Evolutionary conservation across 2,113 vertebrate genomes (phyloP).

Genomic region (Lophotis ruficrista): DNA sequence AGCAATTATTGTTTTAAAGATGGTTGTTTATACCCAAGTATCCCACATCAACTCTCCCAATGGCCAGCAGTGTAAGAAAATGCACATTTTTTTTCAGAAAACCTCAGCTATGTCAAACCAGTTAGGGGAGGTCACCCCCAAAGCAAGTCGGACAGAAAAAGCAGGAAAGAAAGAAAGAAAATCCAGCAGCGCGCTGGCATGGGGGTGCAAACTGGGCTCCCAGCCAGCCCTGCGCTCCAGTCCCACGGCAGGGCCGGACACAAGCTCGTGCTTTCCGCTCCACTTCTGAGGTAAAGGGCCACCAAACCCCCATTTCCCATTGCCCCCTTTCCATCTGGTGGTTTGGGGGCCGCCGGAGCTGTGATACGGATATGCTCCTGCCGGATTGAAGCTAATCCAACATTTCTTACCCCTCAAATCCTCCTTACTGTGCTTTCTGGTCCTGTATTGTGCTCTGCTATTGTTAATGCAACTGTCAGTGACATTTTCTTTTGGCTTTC

Average conservation of each 20-base stretch:
- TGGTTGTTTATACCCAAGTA: neutral
- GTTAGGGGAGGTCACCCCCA: no score
- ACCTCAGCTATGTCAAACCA: neutral
- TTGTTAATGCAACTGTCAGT: neutral
- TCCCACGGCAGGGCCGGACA: accelerated
- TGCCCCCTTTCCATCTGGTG: neutral
- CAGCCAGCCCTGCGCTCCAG: accelerated
- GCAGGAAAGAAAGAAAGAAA: neutral
- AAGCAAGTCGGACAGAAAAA: neutral
- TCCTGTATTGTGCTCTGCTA: neutral
- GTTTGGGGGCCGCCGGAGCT: neutral
- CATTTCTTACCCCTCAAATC: neutral
- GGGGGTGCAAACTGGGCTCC: accelerated
- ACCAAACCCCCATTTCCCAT: neutral
- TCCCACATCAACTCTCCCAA: neutral
- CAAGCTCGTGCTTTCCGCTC: accelerated
- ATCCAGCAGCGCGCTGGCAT: accelerated
- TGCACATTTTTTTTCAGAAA: neutral
- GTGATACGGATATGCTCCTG: neutral
- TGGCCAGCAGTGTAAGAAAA: neutral
- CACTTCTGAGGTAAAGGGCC: neutral
- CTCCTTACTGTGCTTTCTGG: neutral
- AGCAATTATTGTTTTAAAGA: neutral
- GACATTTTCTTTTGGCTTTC: neutral
- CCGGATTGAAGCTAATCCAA: neutral